These are phyloP conservation scores for Nothoprocta pentlandii DNA, from an alignment of 2,113 vertebrate species.

Conservation along the genomic window DNA sequence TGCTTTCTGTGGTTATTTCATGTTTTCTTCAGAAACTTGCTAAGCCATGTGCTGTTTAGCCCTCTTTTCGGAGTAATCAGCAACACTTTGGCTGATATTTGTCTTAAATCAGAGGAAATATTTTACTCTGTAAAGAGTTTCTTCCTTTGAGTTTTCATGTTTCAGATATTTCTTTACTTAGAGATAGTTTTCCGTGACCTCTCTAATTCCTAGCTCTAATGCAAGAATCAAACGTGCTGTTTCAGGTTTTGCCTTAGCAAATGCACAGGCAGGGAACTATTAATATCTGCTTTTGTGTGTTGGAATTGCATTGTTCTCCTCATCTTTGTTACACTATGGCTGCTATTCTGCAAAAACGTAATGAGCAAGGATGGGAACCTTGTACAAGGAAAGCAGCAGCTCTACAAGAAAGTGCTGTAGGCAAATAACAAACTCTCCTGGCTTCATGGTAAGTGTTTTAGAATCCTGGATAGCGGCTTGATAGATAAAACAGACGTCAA, in stretches of 20 bases:
- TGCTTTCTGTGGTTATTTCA: background rate
- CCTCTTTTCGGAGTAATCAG: background rate
- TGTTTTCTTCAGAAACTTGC: background rate
- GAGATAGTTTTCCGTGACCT: background rate
- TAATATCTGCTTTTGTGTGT: constrained; percentile 26
- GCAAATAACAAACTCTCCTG: background rate
- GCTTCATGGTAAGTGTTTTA: background rate
- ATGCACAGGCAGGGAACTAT: background rate
- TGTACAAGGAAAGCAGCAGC: background rate
- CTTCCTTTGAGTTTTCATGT: background rate
- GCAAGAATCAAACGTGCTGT: background rate
- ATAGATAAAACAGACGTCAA: background rate
- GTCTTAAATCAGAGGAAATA: background rate
- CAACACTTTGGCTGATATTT: background rate
- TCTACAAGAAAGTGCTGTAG: background rate
- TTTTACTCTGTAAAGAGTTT: background rate
- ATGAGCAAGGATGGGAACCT: background rate
- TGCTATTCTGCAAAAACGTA: background rate
- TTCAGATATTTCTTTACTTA: background rate
- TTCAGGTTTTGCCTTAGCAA: constrained; percentile 7
- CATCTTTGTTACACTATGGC: background rate
- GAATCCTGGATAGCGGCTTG: background rate
- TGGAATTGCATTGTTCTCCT: background rate
- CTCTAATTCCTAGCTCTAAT: background rate
- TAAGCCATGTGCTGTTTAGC: background rate